Evolutionary conservation across 2,888 invertebrate species (phyloP), one percentile per base, ranked within the genome.

Genomic region (Crematogaster levior): DNA sequence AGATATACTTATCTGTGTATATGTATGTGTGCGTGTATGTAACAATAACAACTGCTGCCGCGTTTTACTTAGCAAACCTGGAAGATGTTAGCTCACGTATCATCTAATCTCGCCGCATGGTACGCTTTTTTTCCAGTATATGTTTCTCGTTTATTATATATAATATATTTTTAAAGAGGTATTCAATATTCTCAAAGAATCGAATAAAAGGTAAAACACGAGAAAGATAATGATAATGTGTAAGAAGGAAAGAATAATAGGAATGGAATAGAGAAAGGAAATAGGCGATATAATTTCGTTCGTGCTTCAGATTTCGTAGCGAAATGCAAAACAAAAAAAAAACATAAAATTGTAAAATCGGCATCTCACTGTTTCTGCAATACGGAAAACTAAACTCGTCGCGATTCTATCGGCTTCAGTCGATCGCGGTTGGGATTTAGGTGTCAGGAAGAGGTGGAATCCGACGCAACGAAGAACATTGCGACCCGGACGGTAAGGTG

Each of bases 61-160:
- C 61, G 79, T 80, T 87, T 46, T 61, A 65, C 73, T 84, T 85
- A n/a, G 65, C 53, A 66, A 34, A 18, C 30, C 60, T 83, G 61
- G 60, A 86, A 84, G 63, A 63, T 85, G 77, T n/a, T 48, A 48
- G 46, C 21, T 60, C 5, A 66, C 30, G 15, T 46, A 34, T 15
- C 10, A 10, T 12, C 12, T 73, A 40, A 60, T 48, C 3, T 30
- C 18, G 18, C n/a, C n/a, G 37, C 61, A 30, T 5, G 9, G n/a
- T n/a, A n/a, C n/a, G n/a, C n/a, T n/a, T 15, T 37, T 65, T 74
- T 81, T 7, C 58, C 58, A 80, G 51, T 80, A 53, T 5, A 46
- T 72, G 70, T 81, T 56, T 81, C 60, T 61, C n/a, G 30, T 30
- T 30, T 37, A 21, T 40, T 51, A 21, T 9, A 34, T 34, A 34